These are phyloP conservation scores for Cosmorhoe ocellata DNA, from an alignment of 2,888 invertebrate species.

Conservation along the genomic window DNA sequence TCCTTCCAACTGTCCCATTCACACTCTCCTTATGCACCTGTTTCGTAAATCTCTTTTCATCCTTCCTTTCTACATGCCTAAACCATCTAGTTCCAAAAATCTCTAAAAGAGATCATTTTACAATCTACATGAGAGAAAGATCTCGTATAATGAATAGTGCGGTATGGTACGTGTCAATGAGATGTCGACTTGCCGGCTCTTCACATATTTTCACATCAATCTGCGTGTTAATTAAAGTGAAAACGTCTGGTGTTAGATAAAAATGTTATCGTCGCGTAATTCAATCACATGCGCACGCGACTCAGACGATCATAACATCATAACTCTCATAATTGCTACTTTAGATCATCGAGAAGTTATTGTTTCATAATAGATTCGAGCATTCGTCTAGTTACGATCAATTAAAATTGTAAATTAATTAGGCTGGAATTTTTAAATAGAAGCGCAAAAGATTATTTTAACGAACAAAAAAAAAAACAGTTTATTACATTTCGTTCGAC, in stretches of 20 bases:
- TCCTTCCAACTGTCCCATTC: too few species aligned
- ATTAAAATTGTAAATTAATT: conserved; percentile 4
- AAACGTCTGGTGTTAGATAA: conserved; percentile 19
- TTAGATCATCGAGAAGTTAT: conserved; percentile 18
- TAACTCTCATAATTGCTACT: conserved; percentile 19
- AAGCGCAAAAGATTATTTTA: not conserved
- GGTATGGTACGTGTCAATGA: too few species aligned
- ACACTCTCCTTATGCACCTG: too few species aligned
- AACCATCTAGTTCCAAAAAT: too few species aligned
- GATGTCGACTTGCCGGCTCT: too few species aligned
- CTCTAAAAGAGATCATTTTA: too few species aligned
- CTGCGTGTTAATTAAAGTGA: conserved; percentile 18
- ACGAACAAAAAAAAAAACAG: too few species aligned
- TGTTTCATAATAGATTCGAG: conserved; percentile 14
- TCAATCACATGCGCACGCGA: conserved; percentile 32
- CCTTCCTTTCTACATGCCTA: too few species aligned
- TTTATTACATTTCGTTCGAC: too few species aligned
- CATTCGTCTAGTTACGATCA: conserved; percentile 8
- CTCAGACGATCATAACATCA: conserved; percentile 35
- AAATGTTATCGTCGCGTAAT: conserved; percentile 7
- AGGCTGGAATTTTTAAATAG: not conserved
- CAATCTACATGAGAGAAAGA: too few species aligned
- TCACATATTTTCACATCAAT: not conserved
- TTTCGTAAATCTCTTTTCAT: too few species aligned
- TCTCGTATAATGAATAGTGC: too few species aligned